Percentiles rank a stretch among this genome's conserved stretches.
Evolutionary conservation across 2,888 invertebrate species (phyloP).

Genomic region (Pyrrhosoma nymphula): DNA sequence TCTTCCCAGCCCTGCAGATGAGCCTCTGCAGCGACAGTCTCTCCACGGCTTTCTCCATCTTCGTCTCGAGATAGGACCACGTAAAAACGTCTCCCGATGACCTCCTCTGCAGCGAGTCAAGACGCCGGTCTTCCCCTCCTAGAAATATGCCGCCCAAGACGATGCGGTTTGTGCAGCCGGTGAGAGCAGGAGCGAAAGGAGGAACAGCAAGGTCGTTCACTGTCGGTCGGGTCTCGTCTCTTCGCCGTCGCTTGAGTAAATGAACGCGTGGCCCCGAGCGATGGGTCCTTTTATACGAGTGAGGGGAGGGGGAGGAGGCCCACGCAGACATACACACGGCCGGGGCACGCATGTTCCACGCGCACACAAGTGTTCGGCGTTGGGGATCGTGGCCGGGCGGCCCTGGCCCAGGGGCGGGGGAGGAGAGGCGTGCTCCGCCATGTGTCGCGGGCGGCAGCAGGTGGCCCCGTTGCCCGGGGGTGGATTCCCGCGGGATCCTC

Average conservation of each 20-base stretch:
- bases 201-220: background rate
- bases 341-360: conserved; percentile 14
- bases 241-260: too few relatives aligned
- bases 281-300: background rate
- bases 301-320: background rate
- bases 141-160: background rate
- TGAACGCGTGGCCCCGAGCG: background rate
- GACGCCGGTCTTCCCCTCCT: background rate
- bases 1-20: conserved; percentile 67
- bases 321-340: background rate
- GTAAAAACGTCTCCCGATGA: background rate
- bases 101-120: background rate
- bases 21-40: conserved; percentile 55
- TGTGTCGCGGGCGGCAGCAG: conserved; percentile 56
- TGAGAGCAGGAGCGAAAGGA: too few relatives aligned
- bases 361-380: background rate
- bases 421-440: background rate
- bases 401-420: background rate
- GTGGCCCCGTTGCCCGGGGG: conserved; percentile 57
- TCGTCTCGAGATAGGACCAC: background rate
- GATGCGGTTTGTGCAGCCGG: background rate
- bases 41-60: conserved; percentile 49
- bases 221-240: background rate
- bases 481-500: conserved; percentile 51
- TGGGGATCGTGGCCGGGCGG: background rate